A percentile compares a stretch with the other conserved stretches of the same genome.
Conservation (phyloP, 1,140 invertebrate species). For the Triops longicaudatus region DNA sequence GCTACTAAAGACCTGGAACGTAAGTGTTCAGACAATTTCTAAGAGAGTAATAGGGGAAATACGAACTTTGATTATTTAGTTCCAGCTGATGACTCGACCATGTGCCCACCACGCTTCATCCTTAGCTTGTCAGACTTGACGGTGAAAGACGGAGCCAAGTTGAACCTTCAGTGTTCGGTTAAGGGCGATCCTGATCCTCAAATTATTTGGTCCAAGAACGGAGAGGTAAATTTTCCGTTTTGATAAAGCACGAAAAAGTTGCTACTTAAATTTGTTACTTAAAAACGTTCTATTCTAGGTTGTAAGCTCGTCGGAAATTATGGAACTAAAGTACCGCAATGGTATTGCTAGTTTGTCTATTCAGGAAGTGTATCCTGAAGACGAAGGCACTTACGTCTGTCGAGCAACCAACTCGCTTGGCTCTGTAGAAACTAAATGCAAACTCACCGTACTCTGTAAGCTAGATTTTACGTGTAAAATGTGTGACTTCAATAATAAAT, state of each 20-base stretch:
- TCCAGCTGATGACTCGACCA: constrained; percentile 70
- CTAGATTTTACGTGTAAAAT: constrained; percentile 31
- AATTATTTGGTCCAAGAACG: constrained; percentile 75
- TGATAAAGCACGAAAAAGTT: constrained; percentile 4
- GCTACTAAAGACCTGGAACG: constrained; percentile 81
- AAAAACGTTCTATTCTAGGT: constrained; percentile 38
- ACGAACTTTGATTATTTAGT: constrained; percentile 43
- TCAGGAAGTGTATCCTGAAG: constrained; percentile 86
- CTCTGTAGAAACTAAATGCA: constrained; percentile 67
- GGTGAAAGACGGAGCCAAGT: constrained; percentile 70
- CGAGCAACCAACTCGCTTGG: constrained; percentile 85
- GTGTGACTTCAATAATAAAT: too few species aligned
- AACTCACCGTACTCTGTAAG: constrained; percentile 72
- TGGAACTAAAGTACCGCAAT: constrained; percentile 84
- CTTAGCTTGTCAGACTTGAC: constrained; percentile 57
- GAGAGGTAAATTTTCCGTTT: constrained; percentile 44
- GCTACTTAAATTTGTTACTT: not conserved
- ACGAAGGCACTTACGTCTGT: constrained; percentile 79
- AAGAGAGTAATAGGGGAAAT: not conserved
- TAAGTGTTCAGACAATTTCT: constrained; percentile 45
- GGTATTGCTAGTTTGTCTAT: constrained; percentile 75
- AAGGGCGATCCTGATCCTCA: constrained; percentile 85
- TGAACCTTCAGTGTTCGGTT: constrained; percentile 67
- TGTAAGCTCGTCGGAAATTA: constrained; percentile 67
- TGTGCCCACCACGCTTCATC: constrained; percentile 74